Evolutionary conservation across 2,797 vertebrate species (phyloP).

Genomic region (Pseudomugil tenellus): DNA sequence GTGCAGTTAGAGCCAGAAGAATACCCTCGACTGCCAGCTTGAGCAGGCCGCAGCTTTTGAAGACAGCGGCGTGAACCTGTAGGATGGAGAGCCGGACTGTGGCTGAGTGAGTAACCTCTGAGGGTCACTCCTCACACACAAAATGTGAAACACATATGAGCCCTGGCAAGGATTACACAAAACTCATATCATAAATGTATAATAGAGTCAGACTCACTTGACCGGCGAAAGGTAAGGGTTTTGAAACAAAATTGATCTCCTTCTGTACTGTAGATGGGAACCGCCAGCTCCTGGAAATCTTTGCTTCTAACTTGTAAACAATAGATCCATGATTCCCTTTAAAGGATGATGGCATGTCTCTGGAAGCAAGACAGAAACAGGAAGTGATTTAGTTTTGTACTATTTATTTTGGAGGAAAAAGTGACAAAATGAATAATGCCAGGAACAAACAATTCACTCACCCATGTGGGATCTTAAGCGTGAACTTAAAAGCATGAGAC

Average conservation of each 20-base stretch:
- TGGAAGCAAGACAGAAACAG: constrained; percentile 57
- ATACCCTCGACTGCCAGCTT: too few species aligned
- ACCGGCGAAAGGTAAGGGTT: constrained; percentile 77
- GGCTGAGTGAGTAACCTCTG: too few species aligned
- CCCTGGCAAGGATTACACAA: too few species aligned
- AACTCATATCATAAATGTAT: neutral
- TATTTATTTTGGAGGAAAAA: neutral
- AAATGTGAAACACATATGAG: too few species aligned
- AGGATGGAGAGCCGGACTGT: too few species aligned
- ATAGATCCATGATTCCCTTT: constrained; percentile 87
- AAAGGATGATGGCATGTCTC: constrained; percentile 92
- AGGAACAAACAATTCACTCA: constrained; percentile 72
- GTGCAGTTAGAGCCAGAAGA: too few species aligned
- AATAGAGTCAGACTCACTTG: constrained; percentile 58
- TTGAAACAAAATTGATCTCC: constrained; percentile 88
- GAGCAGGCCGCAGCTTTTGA: too few species aligned
- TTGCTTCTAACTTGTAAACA: constrained; percentile 89
- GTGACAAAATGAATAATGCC: neutral
- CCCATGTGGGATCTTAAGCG: constrained; percentile 89
- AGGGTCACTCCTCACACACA: too few species aligned
- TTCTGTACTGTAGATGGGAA: constrained; percentile 79
- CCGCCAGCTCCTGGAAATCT: constrained; percentile 88
- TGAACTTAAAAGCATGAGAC: constrained; percentile 88
- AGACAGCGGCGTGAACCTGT: too few species aligned
- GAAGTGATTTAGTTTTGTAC: neutral